Percentiles rank a stretch among this genome's conserved stretches.
Evolutionary conservation across 2,797 vertebrate species (phyloP).

Genomic region (Myripristis jacobus): DNA sequence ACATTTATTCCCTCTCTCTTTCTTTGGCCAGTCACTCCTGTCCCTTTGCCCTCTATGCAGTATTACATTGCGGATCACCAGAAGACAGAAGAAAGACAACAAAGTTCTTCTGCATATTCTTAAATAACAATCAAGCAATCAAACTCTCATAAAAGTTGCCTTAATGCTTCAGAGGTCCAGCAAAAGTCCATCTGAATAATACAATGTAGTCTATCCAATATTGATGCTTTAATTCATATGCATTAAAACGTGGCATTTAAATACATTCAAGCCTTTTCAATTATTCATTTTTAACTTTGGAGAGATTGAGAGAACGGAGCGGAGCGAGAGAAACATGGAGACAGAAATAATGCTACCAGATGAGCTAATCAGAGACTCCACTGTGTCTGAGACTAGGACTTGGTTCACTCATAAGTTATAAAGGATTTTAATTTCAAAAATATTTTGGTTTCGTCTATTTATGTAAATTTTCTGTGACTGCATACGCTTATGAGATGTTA

Average conservation of each 20-base stretch:
- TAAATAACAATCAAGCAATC: constrained; percentile 28
- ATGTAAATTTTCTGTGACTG: neutral
- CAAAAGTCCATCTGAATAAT: neutral
- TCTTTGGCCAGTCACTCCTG: constrained; percentile 10
- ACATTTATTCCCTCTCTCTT: constrained; percentile 34
- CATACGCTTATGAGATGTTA: neutral
- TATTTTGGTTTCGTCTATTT: neutral
- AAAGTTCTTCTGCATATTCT: constrained; percentile 14
- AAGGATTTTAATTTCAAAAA: constrained; percentile 6
- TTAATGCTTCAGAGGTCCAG: constrained; percentile 29
- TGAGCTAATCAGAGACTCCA: constrained; percentile 23
- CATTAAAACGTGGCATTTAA: constrained; percentile 63
- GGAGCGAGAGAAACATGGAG: constrained; percentile 22
- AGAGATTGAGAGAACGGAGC: constrained; percentile 30
- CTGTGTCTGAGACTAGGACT: constrained; percentile 10
- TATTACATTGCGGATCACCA: constrained; percentile 3
- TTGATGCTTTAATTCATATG: constrained; percentile 54
- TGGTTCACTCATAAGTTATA: constrained; percentile 20
- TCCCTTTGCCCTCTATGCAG: constrained; percentile 5
- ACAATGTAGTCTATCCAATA: constrained; percentile 2
- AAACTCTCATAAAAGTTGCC: constrained; percentile 37
- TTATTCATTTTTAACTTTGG: constrained; percentile 62
- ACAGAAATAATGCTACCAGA: constrained; percentile 40
- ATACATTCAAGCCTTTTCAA: constrained; percentile 59
- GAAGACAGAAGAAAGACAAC: constrained; percentile 26